These are phyloP conservation scores for Luffia ferchaultella DNA, from an alignment of 2,888 invertebrate genomes.

Conservation along the genomic window DNA sequence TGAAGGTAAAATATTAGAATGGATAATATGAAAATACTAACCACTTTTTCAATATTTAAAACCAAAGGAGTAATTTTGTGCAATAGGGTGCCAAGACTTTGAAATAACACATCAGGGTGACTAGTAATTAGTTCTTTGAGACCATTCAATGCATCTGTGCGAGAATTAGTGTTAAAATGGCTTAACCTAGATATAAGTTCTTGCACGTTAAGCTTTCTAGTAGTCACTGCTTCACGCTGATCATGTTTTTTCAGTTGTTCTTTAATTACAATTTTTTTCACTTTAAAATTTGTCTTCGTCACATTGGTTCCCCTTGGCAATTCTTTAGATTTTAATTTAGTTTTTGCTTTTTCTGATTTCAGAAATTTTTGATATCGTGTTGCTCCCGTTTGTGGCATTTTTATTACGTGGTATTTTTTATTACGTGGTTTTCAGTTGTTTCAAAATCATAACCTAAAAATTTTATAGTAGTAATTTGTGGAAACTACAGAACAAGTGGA, in stretches of 20 bases:
- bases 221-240: conserved; percentile 66
- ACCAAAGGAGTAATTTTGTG: conserved; percentile 73
- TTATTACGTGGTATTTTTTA: conserved; percentile 6
- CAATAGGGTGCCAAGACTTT: conserved; percentile 73
- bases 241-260: conserved; percentile 74
- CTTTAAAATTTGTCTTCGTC: conserved; percentile 88
- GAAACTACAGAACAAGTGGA: too few species aligned
- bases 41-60: conserved; percentile 74
- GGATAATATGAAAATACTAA: conserved; percentile 38
- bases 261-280: conserved; percentile 84
- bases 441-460: too few species aligned
- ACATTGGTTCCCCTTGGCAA: conserved; percentile 89
- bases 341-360: conserved; percentile 87
- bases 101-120: conserved; percentile 43
- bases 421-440: too few species aligned
- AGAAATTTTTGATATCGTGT: conserved; percentile 76
- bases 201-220: conserved; percentile 74
- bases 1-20: too few species aligned
- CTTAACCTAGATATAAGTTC: conserved; percentile 75
- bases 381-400: conserved; percentile 55
- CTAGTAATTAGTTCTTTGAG: conserved; percentile 58
- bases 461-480: too few species aligned
- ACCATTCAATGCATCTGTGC: conserved; percentile 71
- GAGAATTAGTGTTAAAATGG: conserved; percentile 77
- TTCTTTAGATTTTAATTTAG: conserved; percentile 83